phyloP scores from a whole-genome alignment of 2,113 vertebrate species.

The Panurus biarmicus region DNA sequence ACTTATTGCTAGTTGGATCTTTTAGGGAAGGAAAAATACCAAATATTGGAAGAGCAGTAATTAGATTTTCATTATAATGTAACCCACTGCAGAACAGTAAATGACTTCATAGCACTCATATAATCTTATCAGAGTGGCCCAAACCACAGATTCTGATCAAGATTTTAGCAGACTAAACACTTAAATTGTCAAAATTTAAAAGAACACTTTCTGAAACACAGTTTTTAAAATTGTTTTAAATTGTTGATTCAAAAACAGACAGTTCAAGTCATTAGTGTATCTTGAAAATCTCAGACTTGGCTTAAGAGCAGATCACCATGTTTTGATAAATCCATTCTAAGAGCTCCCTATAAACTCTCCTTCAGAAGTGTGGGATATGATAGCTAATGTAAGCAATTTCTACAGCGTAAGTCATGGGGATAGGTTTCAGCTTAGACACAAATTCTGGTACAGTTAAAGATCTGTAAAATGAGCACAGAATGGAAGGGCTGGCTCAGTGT shows the following conservation, averaged over 20 bases:
- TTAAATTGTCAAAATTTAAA: neutral
- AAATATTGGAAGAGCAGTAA: neutral
- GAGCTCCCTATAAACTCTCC: neutral
- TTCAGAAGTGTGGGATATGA: neutral
- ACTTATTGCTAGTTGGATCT: neutral
- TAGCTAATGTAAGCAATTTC: neutral
- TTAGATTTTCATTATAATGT: neutral
- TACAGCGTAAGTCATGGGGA: neutral
- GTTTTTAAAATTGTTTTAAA: neutral
- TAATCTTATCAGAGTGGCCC: neutral
- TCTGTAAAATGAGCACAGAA: conserved; percentile 18
- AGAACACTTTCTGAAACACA: neutral
- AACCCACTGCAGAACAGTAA: neutral
- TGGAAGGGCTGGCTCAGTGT: conserved; percentile 13
- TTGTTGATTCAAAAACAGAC: neutral
- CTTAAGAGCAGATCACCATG: neutral
- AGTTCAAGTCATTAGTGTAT: neutral
- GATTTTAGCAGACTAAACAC: neutral
- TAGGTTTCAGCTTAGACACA: conserved; percentile 2
- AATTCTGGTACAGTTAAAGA: conserved; percentile 4
- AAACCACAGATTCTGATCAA: neutral
- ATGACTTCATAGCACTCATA: neutral
- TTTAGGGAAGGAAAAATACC: neutral
- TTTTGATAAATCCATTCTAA: neutral
- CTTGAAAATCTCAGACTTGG: neutral